Evolutionary conservation across 2,113 vertebrate species (phyloP).

Genomic region (Halichoerus grypus): DNA sequence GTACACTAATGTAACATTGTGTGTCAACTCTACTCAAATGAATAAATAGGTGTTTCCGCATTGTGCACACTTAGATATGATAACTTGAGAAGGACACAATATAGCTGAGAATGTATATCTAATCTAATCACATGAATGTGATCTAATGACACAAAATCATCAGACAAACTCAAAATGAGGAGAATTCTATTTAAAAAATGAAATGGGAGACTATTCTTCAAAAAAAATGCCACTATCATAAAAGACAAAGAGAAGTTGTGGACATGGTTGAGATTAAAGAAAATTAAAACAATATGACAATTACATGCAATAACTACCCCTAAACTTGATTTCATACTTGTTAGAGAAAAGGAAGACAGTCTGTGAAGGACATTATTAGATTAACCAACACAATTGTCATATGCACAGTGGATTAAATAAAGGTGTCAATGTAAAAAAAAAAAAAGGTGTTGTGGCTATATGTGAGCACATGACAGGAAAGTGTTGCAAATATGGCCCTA

Average conservation of each 20-base stretch:
- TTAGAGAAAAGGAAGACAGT: background rate
- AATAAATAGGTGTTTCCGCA: background rate
- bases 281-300: background rate
- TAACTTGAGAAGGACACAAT: background rate
- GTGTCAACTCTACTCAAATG: background rate
- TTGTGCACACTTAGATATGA: background rate
- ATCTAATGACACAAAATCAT: background rate
- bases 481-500: background rate
- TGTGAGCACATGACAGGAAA: background rate
- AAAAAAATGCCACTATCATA: background rate
- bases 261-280: background rate
- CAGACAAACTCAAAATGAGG: background rate
- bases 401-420: background rate
- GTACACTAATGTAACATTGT: background rate
- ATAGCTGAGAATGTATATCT: background rate
- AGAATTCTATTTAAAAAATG: background rate
- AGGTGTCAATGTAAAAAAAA: background rate
- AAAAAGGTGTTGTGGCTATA: rapidly evolving
- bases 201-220: background rate
- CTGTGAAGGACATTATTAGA: background rate
- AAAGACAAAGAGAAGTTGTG: background rate
- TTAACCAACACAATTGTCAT: background rate
- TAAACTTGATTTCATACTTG: background rate
- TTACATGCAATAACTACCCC: background rate
- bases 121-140: background rate